Conservation (phyloP, 1,140 invertebrate genomes). For the Wiebesia pumilae region DNA sequence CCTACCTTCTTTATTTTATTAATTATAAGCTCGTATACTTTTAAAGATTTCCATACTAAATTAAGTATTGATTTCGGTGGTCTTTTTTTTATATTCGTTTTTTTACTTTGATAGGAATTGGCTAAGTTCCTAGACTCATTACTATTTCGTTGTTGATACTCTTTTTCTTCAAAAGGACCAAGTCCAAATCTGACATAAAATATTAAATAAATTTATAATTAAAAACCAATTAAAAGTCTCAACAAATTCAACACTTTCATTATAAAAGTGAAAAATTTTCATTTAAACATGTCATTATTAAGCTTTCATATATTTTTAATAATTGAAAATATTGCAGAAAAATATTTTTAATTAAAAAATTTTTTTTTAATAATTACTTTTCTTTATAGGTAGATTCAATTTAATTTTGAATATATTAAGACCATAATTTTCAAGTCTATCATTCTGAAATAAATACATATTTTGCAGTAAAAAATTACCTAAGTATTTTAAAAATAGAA, state of each 20-base stretch:
- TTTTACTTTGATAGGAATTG: conserved; percentile 24
- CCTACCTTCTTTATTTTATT: conserved; percentile 72
- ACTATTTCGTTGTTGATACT: conserved; percentile 23
- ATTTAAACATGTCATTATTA: no score
- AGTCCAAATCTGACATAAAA: conserved; percentile 76
- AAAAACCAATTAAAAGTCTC: not conserved
- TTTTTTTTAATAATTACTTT: not conserved
- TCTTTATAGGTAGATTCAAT: not conserved
- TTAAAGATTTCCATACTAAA: conserved; percentile 71
- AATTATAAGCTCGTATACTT: conserved; percentile 73
- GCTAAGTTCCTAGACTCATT: not conserved
- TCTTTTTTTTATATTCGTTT: conserved; percentile 50
- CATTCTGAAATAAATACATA: not conserved
- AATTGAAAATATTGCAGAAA: no score
- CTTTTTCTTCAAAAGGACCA: conserved; percentile 78
- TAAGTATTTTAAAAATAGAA: conserved; percentile 80
- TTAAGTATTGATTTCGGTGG: conserved; percentile 63
- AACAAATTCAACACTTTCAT: no score
- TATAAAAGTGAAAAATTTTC: no score
- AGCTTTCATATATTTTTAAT: no score
- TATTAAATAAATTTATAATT: not conserved
- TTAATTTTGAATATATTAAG: conserved; percentile 23
- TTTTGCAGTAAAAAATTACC: conserved; percentile 66
- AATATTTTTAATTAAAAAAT: no score
- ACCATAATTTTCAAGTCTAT: conserved; percentile 25